A percentile compares a stretch with the other conserved stretches of the same genome.
Conservation (phyloP, 2,888 invertebrate species). For the Drosophila recens region DNA sequence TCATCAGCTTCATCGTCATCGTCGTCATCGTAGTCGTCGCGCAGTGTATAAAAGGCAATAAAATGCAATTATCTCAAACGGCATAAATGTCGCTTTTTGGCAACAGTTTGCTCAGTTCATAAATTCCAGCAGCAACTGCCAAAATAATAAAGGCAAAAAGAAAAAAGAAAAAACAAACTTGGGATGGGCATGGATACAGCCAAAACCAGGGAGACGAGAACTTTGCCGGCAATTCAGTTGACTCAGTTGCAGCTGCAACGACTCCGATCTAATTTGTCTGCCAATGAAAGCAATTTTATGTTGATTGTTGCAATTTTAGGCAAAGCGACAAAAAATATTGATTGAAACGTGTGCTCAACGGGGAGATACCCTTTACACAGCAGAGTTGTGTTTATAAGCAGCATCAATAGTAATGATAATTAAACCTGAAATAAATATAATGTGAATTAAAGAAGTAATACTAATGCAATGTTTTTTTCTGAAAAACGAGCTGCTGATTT, state of each 20-base stretch:
- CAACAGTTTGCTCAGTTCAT: conserved; percentile 69
- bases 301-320: conserved; percentile 62
- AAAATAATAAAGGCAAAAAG: conserved; percentile 38
- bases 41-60: conserved; percentile 76
- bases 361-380: conserved; percentile 20
- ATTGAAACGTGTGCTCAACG: background rate
- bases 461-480: background rate
- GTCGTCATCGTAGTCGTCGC: conserved; percentile 31
- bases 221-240: conserved; percentile 8
- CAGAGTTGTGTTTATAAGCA: background rate
- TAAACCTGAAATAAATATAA: background rate
- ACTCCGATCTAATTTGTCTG: conserved; percentile 70
- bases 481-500: too few relatives aligned
- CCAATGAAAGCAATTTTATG: conserved; percentile 65
- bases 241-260: conserved; percentile 32
- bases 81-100: conserved; percentile 78
- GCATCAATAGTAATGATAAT: background rate
- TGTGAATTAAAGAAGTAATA: background rate
- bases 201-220: background rate
- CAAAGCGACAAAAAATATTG: conserved; percentile 29
- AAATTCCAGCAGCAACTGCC: conserved; percentile 68
- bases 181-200: conserved; percentile 14
- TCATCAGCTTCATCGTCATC: conserved; percentile 1
- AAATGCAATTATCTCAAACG: conserved; percentile 79
- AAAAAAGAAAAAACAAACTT: background rate